Evolutionary conservation across 2,888 invertebrate species (phyloP), one percentile per base, ranked within the genome.

Genomic region (Hirtodrosophila histrioides): DNA sequence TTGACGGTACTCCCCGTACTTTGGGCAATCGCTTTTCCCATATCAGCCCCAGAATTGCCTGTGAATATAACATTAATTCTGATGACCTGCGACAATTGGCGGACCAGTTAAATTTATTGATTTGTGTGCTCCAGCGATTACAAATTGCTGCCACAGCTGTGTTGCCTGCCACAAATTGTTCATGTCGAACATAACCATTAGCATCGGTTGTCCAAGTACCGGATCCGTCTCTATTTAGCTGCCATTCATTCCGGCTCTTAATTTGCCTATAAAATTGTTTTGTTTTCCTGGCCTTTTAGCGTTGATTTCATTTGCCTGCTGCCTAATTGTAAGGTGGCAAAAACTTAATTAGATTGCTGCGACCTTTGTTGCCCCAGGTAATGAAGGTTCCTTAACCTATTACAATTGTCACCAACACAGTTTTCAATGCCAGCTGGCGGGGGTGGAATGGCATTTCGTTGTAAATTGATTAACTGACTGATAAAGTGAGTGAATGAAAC

Each of bases 291-390:
- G 36, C 73, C 61, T 27, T 74, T 73, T 74, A 62, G 70, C 67
- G 66, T 62, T 75, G 75, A 75, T 70, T 75, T 75, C 74, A 70
- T 70, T 75, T 55, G 48, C 43, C 53, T 36, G 49, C 45, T 57
- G 61, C 75, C 61, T 75, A 75, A 73, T 73, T 65, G 64, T 44
- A 43, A 60, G 39, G 54, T 61, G 48, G 61, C 61, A 65, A 61
- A 65, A 65, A 65, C 54, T 65, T 74, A 74, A 75, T 74, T 75
- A 75, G 58, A 67, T 74, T 75, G n/a, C n/a, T n/a, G 74, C 41
- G 70, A 55, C 69, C 17, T 61, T 74, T 45, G 53, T 44, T 57
- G 66, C 70, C 74, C 62, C 71, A 75, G 75, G 51, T 70, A 60
- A 56, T 62, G 66, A 58, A 43, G 46, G 23, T 40, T 49, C 41